Evolutionary conservation across 1,140 invertebrate species (phyloP).

Genomic region (Micrasema longulum): DNA sequence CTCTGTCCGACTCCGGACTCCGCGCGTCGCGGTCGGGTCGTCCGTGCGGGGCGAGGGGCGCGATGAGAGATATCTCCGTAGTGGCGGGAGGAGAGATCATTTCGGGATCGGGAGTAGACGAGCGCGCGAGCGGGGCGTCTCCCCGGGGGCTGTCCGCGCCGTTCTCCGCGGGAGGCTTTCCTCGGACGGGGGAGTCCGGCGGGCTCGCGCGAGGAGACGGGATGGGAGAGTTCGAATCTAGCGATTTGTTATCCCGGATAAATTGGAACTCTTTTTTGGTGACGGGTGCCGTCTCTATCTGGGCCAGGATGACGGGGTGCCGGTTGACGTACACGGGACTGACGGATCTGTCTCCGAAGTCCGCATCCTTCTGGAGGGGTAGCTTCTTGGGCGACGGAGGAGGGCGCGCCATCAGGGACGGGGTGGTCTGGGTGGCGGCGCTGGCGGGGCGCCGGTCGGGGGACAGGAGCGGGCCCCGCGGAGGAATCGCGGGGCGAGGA

Average conservation of each 20-base stretch:
- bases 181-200: constrained; percentile 3
- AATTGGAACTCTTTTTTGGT: constrained; percentile 21
- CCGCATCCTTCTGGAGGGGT: constrained; percentile 1
- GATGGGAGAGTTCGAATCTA: constrained; percentile 34
- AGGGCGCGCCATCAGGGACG: constrained; percentile 40
- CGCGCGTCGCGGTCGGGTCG: constrained; percentile 54
- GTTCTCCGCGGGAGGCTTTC: constrained; percentile 5
- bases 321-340: constrained; percentile 44
- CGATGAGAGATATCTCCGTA: constrained; percentile 46
- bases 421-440: constrained; percentile 42
- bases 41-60: background rate
- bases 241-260: background rate
- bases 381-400: constrained; percentile 50
- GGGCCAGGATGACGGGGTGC: constrained; percentile 30
- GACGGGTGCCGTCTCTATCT: constrained; percentile 8
- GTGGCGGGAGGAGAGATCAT: constrained; percentile 57
- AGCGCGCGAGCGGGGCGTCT: constrained; percentile 47
- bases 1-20: constrained; percentile 57
- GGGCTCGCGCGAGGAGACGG: constrained; percentile 26
- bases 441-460: constrained; percentile 22
- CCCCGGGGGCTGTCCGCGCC: constrained; percentile 2
- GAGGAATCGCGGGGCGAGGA: constrained; percentile 32
- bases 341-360: constrained; percentile 39
- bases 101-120: constrained; percentile 62
- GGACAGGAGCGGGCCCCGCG: constrained; percentile 42